A percentile compares a stretch with the other conserved stretches of the same genome.
phyloP scores from a whole-genome alignment of 2,888 invertebrate genomes.

The Campopleginae sp. region DNA sequence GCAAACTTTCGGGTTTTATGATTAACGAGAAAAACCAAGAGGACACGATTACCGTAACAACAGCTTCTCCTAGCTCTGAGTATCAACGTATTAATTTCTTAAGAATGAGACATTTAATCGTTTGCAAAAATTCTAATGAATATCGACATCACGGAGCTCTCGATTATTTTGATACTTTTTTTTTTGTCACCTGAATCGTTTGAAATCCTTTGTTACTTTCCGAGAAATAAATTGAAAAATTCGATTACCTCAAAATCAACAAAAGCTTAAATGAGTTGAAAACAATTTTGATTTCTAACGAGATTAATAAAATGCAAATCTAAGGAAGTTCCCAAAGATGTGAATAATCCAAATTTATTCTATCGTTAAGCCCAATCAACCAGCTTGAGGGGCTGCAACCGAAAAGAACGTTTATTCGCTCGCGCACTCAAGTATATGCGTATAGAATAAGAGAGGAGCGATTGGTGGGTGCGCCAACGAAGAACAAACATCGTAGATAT shows the following conservation, averaged over 20 bases:
- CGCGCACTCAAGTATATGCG: not conserved
- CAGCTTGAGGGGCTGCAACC: conserved; percentile 11
- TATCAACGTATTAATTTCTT: conserved; percentile 13
- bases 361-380: conserved; percentile 39
- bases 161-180: not conserved
- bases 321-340: not conserved
- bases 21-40: conserved; percentile 51
- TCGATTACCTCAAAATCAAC: not conserved
- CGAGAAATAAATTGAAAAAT: not conserved
- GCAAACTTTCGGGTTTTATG: conserved; percentile 47
- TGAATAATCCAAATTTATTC: conserved; percentile 50
- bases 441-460: not conserved
- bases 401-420: conserved; percentile 33
- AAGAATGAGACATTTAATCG: not conserved
- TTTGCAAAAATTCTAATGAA: not conserved
- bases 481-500: conserved; percentile 55
- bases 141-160: not conserved
- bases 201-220: not conserved
- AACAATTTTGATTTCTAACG: not conserved
- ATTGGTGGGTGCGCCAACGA: conserved; percentile 31
- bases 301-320: conserved; percentile 14
- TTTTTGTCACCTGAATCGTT: not conserved
- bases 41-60: conserved; percentile 17
- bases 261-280: conserved; percentile 13
- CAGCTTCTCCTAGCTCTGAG: not conserved